phyloP scores from a whole-genome alignment of 2,797 vertebrate species.

The Otolemur crassicaudatus region DNA sequence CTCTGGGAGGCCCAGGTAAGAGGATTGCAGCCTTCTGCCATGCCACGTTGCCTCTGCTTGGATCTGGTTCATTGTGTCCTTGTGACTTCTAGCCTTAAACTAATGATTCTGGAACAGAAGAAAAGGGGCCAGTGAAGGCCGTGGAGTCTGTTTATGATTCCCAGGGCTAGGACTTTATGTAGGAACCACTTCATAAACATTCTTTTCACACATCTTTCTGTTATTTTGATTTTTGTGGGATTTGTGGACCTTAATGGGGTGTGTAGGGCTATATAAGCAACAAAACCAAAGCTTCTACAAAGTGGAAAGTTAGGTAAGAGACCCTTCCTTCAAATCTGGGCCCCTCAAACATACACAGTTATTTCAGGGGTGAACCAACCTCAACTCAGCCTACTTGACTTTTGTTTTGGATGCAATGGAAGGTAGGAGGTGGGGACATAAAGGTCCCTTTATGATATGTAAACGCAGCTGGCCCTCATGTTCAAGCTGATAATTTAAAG shows the following conservation, averaged over 20 bases:
- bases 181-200: conserved; percentile 37
- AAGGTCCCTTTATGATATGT: neutral
- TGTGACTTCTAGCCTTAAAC: neutral
- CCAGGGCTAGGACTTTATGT: neutral
- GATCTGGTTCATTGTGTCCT: neutral
- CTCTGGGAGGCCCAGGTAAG: too few species aligned
- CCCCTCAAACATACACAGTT: neutral
- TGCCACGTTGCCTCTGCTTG: neutral
- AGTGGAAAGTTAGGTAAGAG: neutral
- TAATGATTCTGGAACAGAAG: neutral
- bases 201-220: neutral
- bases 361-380: neutral
- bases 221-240: neutral
- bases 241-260: neutral
- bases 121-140: neutral
- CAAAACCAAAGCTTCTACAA: neutral
- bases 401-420: neutral
- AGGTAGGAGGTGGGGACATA: neutral
- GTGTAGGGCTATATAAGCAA: neutral
- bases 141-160: neutral
- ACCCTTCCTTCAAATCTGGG: neutral
- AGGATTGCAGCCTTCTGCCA: neutral
- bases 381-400: neutral
- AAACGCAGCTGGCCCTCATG: neutral
- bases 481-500: neutral